phyloP scores from a whole-genome alignment of 2,113 vertebrate species.

The Spheniscus mendiculus region DNA sequence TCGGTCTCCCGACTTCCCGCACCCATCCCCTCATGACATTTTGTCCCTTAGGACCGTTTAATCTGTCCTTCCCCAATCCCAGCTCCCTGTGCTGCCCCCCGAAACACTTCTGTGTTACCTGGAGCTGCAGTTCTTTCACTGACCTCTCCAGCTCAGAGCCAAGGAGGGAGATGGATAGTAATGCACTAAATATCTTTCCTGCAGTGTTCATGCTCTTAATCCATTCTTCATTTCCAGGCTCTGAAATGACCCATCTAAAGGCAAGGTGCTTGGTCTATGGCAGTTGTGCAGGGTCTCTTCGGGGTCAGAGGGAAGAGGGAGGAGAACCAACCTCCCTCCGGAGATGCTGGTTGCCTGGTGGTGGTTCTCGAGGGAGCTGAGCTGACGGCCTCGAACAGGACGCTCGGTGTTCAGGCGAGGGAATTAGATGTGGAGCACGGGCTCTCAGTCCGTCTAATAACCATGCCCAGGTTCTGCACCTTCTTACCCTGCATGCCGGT shows the following conservation, averaged over 20 bases:
- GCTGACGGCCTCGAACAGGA: not conserved
- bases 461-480: not conserved
- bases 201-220: no score
- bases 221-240: not conserved
- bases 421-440: no score
- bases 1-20: not conserved
- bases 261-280: not conserved
- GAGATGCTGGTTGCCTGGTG: not conserved
- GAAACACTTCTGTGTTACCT: not conserved
- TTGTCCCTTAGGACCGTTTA: not conserved
- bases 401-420: fast-evolving
- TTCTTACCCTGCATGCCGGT: not conserved
- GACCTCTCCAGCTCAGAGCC: not conserved
- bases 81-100: not conserved
- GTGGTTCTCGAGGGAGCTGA: not conserved
- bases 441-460: no score
- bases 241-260: not conserved
- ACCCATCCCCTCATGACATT: not conserved
- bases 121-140: not conserved
- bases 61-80: not conserved
- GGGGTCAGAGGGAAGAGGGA: not conserved
- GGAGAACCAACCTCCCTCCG: not conserved
- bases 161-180: not conserved
- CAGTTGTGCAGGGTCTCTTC: not conserved
- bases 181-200: not conserved